Evolutionary conservation across 2,113 vertebrate genomes (phyloP), one percentile per base, ranked within the genome.

Genomic region (Tonatia bakeri): DNA sequence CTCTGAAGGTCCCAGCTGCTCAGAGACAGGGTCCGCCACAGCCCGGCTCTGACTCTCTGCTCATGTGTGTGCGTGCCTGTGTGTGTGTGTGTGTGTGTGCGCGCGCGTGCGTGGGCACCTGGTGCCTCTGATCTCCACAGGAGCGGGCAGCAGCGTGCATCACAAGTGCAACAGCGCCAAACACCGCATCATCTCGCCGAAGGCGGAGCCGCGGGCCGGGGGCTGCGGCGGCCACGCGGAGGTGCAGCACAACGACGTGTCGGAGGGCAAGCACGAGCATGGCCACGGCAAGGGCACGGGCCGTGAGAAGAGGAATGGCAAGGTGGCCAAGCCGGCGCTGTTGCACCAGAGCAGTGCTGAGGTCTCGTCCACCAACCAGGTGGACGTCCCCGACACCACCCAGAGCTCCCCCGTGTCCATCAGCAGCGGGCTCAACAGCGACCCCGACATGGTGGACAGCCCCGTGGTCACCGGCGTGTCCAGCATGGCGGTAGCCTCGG

Each of bases 91-190:
- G 61, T 15, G 19, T 33, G 0, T 16, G 93, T 2, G 52, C 24
- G 65, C 3, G 26, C 3, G 45, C 0, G 13, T 54, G 52, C 22
- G 24, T 28, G 59, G 59, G 59, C 59, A 31, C 59, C 11, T 15
- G 26, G 61, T 91, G 84, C 87, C 81, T 95, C 90, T 69, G 3
- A 0, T 64, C 97, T 79, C 70, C 26, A 3, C 98, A 99, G 99
- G 99, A 97, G 99, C 99, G 50, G 99, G 99, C 94, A 99, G 99
- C 99, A 99, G 99, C 65, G 99, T 99, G 98, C 99, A 99, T 98
- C 99, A 99, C 98, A 99, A 99, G 98, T 99, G 99, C 98, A 99
- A 99, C 99, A 99, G 99, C 98, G 99, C 99, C 99, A 99, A 99
- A 98, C 99, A 99, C 94, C 99, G 99, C 96, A 99, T 99, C 98